Conservation (phyloP, 2,113 vertebrate species). For the Elaphurus davidianus region DNA sequence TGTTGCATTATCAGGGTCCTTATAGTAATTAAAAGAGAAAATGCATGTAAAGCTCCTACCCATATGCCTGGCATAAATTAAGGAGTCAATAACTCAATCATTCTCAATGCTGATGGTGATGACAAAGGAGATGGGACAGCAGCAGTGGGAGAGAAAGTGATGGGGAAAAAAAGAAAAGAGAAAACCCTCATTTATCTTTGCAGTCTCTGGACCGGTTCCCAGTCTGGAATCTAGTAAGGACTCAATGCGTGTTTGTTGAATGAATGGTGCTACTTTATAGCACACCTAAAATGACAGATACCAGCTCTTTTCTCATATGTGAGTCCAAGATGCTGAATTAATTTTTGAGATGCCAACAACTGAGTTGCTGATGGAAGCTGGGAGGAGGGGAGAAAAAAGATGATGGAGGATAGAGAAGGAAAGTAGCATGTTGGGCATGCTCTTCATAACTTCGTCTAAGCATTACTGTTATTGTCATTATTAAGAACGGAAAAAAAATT, state of each 20-base stretch:
- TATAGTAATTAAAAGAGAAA: conserved; percentile 33
- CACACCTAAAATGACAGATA: neutral
- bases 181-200: neutral
- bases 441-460: neutral
- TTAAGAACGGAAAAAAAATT: neutral
- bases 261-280: neutral
- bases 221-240: neutral
- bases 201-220: neutral
- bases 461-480: neutral
- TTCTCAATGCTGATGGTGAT: neutral
- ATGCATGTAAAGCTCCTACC: neutral
- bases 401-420: neutral
- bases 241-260: neutral
- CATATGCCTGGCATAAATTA: neutral
- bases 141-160: neutral
- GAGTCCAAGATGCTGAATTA: neutral
- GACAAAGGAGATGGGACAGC: neutral
- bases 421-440: neutral
- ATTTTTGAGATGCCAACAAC: neutral
- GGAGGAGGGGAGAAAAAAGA: neutral
- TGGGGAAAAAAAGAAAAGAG: neutral
- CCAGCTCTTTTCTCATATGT: neutral
- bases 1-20: neutral
- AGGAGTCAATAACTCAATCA: conserved; percentile 11
- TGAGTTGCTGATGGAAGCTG: neutral